These are phyloP conservation scores for Bombus turneri DNA, from an alignment of 1,140 invertebrate species.

Conservation along the genomic window DNA sequence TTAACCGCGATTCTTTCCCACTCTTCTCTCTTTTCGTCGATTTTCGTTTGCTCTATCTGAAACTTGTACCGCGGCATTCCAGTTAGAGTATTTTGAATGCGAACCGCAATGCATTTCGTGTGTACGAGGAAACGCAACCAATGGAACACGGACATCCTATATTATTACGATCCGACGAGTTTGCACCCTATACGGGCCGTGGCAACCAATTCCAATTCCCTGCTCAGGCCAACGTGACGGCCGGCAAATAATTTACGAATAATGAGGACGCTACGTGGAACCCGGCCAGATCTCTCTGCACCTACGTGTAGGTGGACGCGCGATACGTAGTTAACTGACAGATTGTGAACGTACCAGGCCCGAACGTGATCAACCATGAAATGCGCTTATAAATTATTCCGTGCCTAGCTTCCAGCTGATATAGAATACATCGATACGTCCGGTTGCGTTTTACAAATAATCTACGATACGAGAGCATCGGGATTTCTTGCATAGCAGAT, in stretches of 20 bases:
- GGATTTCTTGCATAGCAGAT: neutral
- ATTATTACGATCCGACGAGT: conserved; percentile 58
- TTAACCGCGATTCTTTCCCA: neutral
- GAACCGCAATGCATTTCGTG: conserved; percentile 34
- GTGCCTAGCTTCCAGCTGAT: neutral
- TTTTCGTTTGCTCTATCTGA: neutral
- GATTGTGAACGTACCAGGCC: conserved; percentile 52
- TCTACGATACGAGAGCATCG: neutral
- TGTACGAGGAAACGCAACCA: conserved; percentile 53
- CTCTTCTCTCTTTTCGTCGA: too few species aligned
- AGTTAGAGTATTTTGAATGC: neutral
- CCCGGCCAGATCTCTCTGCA: conserved; percentile 40
- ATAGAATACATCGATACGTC: conserved; percentile 10
- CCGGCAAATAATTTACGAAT: conserved; percentile 68
- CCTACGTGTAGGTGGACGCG: neutral
- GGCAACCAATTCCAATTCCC: conserved; percentile 61
- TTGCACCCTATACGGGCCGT: conserved; percentile 52
- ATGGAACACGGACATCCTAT: conserved; percentile 60
- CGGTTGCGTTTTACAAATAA: conserved; percentile 23
- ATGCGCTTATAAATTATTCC: conserved; percentile 61
- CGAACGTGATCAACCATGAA: conserved; percentile 63
- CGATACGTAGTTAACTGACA: conserved; percentile 55
- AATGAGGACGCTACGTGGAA: conserved; percentile 64
- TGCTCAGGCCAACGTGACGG: conserved; percentile 56
- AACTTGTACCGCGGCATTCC: neutral